Percentiles rank a stretch among this genome's conserved stretches.
phyloP scores from a whole-genome alignment of 2,888 invertebrate species.

The Pediacus dermestoides region DNA sequence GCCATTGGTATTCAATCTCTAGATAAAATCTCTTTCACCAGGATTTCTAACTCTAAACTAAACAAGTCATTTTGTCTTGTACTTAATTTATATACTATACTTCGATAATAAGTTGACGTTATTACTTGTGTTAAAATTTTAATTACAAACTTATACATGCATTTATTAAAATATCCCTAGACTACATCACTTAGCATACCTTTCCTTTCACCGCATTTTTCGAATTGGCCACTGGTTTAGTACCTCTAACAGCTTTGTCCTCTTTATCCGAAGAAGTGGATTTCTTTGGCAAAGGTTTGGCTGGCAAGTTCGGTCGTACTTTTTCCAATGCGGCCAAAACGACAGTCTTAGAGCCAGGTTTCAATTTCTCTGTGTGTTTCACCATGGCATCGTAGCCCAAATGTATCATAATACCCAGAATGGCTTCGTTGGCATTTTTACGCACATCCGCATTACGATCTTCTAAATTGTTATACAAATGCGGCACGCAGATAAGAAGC shows the following conservation, averaged over 20 bases:
- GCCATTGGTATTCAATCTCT: too few relatives aligned
- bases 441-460: conserved; percentile 90
- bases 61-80: too few relatives aligned
- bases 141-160: too few relatives aligned
- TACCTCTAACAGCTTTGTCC: conserved; percentile 57
- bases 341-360: conserved; percentile 73
- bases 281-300: conserved; percentile 70
- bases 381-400: conserved; percentile 78
- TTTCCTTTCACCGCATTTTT: conserved; percentile 56
- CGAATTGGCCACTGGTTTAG: conserved; percentile 54
- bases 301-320: conserved; percentile 76
- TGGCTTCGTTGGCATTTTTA: conserved; percentile 84
- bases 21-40: too few relatives aligned
- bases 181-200: too few relatives aligned
- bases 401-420: conserved; percentile 90
- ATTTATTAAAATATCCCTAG: too few relatives aligned
- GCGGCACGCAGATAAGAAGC: conserved; percentile 70
- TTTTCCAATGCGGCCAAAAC: conserved; percentile 82
- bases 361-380: conserved; percentile 72
- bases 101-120: too few relatives aligned
- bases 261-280: conserved; percentile 54
- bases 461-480: conserved; percentile 78
- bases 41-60: too few relatives aligned
- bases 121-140: too few relatives aligned
- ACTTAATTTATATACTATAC: too few relatives aligned